Evolutionary conservation across 1,140 invertebrate species (phyloP).

Genomic region (Meloidogyne floridensis): DNA sequence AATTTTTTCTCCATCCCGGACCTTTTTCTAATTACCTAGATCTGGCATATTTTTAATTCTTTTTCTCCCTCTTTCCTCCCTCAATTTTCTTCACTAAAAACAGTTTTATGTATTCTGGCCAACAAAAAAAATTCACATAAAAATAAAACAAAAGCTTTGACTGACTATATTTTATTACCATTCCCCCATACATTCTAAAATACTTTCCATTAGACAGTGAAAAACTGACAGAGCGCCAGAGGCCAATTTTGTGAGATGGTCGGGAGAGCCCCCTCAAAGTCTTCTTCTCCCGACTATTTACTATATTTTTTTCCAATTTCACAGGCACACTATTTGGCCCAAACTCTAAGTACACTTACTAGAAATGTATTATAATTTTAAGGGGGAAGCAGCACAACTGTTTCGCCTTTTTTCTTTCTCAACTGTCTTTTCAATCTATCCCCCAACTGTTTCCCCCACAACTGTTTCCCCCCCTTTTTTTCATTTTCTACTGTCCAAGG

Average conservation of each 20-base stretch:
- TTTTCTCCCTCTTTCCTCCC: no score
- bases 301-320: conserved; percentile 6
- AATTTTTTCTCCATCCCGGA: no score
- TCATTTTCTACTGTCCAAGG: neutral
- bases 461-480: neutral
- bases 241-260: neutral
- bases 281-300: neutral
- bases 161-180: neutral
- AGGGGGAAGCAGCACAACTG: neutral
- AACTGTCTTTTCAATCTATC: neutral
- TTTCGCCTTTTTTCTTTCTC: neutral
- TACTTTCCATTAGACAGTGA: neutral
- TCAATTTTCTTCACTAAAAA: no score
- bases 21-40: no score
- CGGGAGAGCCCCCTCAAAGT: neutral
- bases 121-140: no score
- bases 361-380: neutral
- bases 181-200: neutral
- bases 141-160: no score
- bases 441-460: neutral
- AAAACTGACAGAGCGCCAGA: neutral
- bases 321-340: conserved; percentile 3
- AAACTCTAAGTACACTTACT: neutral
- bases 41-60: no score
- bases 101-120: no score